Percentiles rank a stretch among this genome's conserved stretches.
Conservation (phyloP, 1,140 invertebrate species). For the Neodiprion fabricii region DNA sequence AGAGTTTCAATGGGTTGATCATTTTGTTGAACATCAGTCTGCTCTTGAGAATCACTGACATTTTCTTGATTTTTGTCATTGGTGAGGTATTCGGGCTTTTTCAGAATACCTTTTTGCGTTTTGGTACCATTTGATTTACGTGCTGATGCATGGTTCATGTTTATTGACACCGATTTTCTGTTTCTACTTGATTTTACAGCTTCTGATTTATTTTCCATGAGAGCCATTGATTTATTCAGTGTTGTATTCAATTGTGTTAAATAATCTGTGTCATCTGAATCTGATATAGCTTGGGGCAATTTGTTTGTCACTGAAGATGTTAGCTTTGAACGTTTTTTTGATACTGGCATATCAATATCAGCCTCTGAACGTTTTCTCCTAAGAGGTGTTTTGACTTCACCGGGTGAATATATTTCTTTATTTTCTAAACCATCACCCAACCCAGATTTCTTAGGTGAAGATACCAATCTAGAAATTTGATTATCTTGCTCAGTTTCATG, state of each 20-base stretch:
- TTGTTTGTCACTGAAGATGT: neutral
- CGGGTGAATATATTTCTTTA: too few species aligned
- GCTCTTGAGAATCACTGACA: neutral
- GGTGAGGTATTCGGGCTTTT: neutral
- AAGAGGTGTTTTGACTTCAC: too few species aligned
- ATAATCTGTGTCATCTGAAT: neutral
- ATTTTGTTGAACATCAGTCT: neutral
- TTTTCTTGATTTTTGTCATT: neutral
- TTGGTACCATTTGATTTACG: neutral
- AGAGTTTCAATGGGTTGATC: neutral
- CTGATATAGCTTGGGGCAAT: neutral
- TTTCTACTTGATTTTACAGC: neutral
- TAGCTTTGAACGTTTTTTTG: neutral
- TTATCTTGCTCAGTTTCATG: neutral
- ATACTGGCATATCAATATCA: neutral
- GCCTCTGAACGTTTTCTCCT: neutral
- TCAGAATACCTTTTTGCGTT: neutral
- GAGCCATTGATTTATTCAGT: neutral
- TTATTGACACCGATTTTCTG: constrained; percentile 1
- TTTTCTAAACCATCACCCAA: neutral
- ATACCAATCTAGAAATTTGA: neutral
- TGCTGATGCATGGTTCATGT: neutral
- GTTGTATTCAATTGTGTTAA: neutral
- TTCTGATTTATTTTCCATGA: too few species aligned
- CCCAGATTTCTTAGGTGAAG: neutral